phyloP scores from a whole-genome alignment of 2,113 vertebrate species.

The Sylvilagus bachmani region DNA sequence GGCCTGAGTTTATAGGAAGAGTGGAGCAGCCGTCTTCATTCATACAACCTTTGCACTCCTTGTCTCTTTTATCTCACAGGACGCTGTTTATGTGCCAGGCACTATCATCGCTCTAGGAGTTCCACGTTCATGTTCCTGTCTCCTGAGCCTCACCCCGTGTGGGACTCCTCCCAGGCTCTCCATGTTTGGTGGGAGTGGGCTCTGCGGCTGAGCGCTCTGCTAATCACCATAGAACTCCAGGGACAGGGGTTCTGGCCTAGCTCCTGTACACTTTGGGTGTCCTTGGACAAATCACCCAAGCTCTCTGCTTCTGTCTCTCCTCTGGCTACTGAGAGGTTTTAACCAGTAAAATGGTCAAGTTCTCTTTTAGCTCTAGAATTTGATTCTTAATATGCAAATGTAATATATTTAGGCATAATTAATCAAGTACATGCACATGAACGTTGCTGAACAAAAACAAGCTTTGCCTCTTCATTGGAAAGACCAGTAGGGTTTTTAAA shows the following conservation, averaged over 20 bases:
- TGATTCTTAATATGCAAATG: not conserved
- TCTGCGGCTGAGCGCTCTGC: not conserved
- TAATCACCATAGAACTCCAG: not conserved
- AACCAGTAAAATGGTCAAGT: not conserved
- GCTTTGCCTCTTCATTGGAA: slow-evolving; percentile 47
- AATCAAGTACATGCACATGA: not conserved
- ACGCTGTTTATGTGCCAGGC: not conserved
- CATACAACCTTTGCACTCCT: not conserved
- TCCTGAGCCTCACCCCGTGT: not conserved
- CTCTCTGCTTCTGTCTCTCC: not conserved
- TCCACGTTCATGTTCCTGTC: not conserved
- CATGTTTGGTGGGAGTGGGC: too few relatives aligned
- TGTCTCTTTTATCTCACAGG: not conserved
- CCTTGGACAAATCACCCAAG: not conserved
- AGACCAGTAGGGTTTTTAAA: slow-evolving; percentile 1
- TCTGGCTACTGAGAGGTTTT: not conserved
- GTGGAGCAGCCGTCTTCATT: not conserved
- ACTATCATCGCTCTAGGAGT: not conserved
- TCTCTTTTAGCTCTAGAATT: not conserved
- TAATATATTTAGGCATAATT: not conserved
- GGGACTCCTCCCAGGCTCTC: not conserved
- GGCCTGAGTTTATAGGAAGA: not conserved
- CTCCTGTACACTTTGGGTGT: not conserved
- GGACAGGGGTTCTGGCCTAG: not conserved
- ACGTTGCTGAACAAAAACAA: not conserved